These are phyloP conservation scores for Cassiopea andromeda DNA, from an alignment of 30 jellyfish, hydroid and myxozoan genomes.

Conservation along the genomic window DNA sequence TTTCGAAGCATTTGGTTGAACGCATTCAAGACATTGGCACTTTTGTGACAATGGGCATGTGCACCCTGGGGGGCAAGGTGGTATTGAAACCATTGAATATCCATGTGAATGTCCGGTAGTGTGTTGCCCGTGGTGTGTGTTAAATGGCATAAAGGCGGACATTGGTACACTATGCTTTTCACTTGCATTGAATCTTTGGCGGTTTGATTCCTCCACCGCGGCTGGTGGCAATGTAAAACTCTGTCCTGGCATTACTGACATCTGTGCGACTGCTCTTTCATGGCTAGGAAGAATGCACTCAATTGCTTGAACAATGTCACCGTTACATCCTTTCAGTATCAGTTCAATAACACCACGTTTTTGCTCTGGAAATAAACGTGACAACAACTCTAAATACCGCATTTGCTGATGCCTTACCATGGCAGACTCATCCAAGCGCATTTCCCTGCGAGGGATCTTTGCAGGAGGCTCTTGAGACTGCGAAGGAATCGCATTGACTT, in stretches of 20 bases:
- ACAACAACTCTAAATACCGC: conserved; percentile 78
- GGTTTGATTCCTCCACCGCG: conserved; percentile 48
- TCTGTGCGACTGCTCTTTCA: conserved; percentile 95
- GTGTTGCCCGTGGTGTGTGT: conserved; percentile 80
- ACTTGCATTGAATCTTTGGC: conserved; percentile 55
- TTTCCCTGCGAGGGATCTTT: conserved; percentile 89
- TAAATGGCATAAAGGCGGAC: conserved; percentile 95
- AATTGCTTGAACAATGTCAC: conserved; percentile 97
- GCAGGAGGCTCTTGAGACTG: conserved; percentile 80
- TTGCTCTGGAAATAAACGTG: conserved; percentile 95
- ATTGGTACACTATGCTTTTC: conserved; percentile 63
- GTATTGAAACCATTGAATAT: conserved; percentile 72
- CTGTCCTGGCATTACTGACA: conserved; percentile 87
- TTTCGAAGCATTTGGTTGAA: conserved; percentile 39
- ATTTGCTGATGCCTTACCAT: conserved; percentile 78
- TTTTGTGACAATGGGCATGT: conserved; percentile 90
- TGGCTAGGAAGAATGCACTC: conserved; percentile 98
- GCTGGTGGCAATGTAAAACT: conserved; percentile 84
- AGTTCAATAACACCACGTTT: conserved; percentile 94
- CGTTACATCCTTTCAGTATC: conserved; percentile 94
- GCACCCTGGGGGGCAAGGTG: conserved; percentile 99
- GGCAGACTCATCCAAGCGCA: conserved; percentile 72
- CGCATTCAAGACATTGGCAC: conserved; percentile 94
- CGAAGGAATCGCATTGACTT: conserved; percentile 45
- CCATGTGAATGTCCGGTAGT: conserved; percentile 73